Percentiles rank a stretch among this genome's conserved stretches.
phyloP scores from a whole-genome alignment of 1,140 invertebrate species.

The Aphelenchoides fujianensis region DNA sequence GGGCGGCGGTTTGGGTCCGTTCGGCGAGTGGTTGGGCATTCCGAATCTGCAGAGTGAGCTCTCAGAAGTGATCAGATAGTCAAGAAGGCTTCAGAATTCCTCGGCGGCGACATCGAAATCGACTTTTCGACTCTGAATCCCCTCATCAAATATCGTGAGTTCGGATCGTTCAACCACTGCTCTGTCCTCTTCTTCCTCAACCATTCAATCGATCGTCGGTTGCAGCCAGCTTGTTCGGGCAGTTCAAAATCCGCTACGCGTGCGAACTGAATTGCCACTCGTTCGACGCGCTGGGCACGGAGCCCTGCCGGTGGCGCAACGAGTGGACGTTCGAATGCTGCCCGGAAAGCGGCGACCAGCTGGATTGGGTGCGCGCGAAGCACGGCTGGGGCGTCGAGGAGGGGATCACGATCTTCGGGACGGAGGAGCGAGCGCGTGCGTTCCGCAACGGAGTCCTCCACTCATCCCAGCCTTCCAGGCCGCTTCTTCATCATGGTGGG shows the following conservation, averaged over 20 bases:
- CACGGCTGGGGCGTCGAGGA: slow-evolving; percentile 52
- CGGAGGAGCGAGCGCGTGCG: slow-evolving; percentile 42
- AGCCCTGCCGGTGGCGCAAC: slow-evolving; percentile 49
- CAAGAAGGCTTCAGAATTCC: slow-evolving; percentile 45
- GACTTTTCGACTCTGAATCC: slow-evolving; percentile 41
- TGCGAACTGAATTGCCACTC: slow-evolving; percentile 52
- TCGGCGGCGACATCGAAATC: slow-evolving; percentile 51
- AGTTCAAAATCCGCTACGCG: slow-evolving; percentile 45
- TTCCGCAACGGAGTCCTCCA: not conserved
- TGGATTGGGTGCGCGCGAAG: slow-evolving; percentile 48
- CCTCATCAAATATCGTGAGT: slow-evolving; percentile 52
- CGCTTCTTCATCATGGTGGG: slow-evolving; percentile 42
- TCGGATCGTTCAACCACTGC: too few species aligned
- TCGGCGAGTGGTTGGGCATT: slow-evolving; percentile 8
- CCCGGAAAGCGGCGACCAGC: slow-evolving; percentile 36
- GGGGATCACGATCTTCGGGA: slow-evolving; percentile 47
- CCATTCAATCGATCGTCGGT: slow-evolving; percentile 6
- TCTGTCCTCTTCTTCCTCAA: slow-evolving; percentile 15
- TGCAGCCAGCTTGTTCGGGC: slow-evolving; percentile 41
- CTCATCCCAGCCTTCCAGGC: slow-evolving; percentile 16
- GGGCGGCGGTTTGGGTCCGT: not conserved
- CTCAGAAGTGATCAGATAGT: too few species aligned
- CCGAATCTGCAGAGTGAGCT: slow-evolving; percentile 25
- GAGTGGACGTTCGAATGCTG: slow-evolving; percentile 43
- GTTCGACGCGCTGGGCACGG: slow-evolving; percentile 49